These are phyloP conservation scores for Cyprinodon diabolis DNA, from an alignment of 2,797 vertebrate species.

Conservation along the genomic window DNA sequence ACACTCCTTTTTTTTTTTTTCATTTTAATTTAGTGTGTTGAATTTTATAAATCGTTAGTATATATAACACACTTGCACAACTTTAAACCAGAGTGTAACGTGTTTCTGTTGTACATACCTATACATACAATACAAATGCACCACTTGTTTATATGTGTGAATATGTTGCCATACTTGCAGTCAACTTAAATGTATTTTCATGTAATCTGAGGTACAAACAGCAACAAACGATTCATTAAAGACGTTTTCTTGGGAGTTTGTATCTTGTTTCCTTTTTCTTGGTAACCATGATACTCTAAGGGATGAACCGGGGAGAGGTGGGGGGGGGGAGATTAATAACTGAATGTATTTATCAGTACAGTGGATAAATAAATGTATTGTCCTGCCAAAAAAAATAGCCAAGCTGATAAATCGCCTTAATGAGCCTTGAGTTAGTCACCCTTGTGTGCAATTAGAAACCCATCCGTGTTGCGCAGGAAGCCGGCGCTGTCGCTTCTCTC, in stretches of 20 bases:
- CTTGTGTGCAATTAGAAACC: conserved; percentile 85
- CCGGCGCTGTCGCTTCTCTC: conserved; percentile 89
- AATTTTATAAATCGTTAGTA: conserved; percentile 81
- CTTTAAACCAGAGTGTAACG: conserved; percentile 78
- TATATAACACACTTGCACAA: conserved; percentile 84
- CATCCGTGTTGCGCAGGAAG: conserved; percentile 81
- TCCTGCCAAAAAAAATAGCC: conserved; percentile 64
- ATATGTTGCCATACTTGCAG: conserved; percentile 83
- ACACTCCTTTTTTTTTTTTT: conserved; percentile 68
- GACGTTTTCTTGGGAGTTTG: conserved; percentile 81
- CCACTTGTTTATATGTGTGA: conserved; percentile 84
- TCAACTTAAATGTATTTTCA: conserved; percentile 83
- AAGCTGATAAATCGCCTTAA: conserved; percentile 73
- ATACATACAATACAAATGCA: conserved; percentile 81
- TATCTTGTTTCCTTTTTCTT: conserved; percentile 49
- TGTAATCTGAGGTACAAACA: conserved; percentile 82
- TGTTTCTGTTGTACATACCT: conserved; percentile 83
- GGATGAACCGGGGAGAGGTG: conserved; percentile 8
- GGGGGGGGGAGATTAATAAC: conserved; percentile 41
- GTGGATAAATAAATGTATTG: conserved; percentile 59
- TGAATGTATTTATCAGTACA: conserved; percentile 63
- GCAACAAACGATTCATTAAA: conserved; percentile 82
- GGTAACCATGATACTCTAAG: conserved; percentile 11
- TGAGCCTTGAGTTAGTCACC: conserved; percentile 76
- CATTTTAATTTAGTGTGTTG: conserved; percentile 73